Evolutionary conservation across 92 coral and sea anemone species (phyloP), one percentile per base, ranked within the genome.

Genomic region (Zoanthus gigantus): DNA sequence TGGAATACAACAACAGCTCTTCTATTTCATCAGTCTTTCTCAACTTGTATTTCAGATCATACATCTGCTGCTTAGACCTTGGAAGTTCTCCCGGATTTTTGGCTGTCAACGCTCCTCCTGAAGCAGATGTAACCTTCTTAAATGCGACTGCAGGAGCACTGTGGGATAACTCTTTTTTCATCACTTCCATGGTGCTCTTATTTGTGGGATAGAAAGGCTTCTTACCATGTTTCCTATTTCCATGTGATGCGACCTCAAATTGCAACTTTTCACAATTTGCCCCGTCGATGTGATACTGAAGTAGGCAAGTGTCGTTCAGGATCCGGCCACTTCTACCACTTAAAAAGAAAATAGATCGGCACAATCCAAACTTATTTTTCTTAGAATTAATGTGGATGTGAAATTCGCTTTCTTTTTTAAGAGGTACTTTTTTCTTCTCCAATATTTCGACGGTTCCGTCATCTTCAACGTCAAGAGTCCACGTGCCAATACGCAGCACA

Each of bases 131-230:
- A 15, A 78, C 84, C 50, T 90, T 87, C 28, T 34, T 87, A 47
- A 15, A 83, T 2, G 78, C 93, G n/a, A 83, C 81, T 1, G 89
- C 58, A 45, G 94, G 32, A n/a, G 86, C 4, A 16, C 30, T 67
- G 9, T 12, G 9, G 71, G 86, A 18, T 9, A 89, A 16, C 10
- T 81, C 81, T 48, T 61, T 60, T 57, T 85, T 88, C 16, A 89
- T 48, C 6, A 74, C 78, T 45, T 88, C 86, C 87, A 92, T 77
- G 13, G 87, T 88, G 63, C 92, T 92, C 58, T 92, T 88, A 68
- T 92, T 86, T 17, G 66, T 77, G 45, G 94, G 94, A 74, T 89
- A 92, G 75, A 92, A 92, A 1, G 92, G 90, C 76, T 79, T 88
- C 34, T 15, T 46, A 6, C 72, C 90, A 23, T 74, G 60, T 48